Conservation (phyloP, 2,888 invertebrate species). For the Papilio protenor region DNA sequence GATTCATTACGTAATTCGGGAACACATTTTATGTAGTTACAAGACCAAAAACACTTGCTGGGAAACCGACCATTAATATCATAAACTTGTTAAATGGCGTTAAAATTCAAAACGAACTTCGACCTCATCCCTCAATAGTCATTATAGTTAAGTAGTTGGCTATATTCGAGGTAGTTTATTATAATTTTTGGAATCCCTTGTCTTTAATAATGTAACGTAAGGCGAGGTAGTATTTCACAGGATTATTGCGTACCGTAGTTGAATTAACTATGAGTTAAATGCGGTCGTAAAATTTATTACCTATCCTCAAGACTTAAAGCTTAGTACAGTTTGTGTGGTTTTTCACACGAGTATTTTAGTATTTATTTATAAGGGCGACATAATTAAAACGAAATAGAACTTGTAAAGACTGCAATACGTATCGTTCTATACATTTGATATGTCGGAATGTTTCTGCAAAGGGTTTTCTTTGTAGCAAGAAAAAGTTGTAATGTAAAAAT, state of each 20-base stretch:
- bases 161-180: neutral
- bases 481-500: conserved; percentile 14
- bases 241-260: conserved; percentile 17
- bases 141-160: conserved; percentile 8
- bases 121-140: neutral
- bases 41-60: no score
- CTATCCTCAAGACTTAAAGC: conserved; percentile 2
- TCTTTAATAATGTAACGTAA: conserved; percentile 20
- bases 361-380: neutral
- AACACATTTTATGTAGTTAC: no score
- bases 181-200: conserved; percentile 18
- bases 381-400: no score
- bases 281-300: conserved; percentile 20
- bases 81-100: neutral
- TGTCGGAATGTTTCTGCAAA: neutral
- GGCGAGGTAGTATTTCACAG: conserved; percentile 18
- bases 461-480: conserved; percentile 7
- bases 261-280: conserved; percentile 26
- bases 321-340: neutral
- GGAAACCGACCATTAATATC: no score
- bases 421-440: conserved; percentile 5
- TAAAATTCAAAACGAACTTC: neutral
- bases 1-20: no score
- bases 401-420: neutral
- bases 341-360: neutral